Conservation (phyloP, 2,888 invertebrate species). For the Cistogaster globosa region DNA sequence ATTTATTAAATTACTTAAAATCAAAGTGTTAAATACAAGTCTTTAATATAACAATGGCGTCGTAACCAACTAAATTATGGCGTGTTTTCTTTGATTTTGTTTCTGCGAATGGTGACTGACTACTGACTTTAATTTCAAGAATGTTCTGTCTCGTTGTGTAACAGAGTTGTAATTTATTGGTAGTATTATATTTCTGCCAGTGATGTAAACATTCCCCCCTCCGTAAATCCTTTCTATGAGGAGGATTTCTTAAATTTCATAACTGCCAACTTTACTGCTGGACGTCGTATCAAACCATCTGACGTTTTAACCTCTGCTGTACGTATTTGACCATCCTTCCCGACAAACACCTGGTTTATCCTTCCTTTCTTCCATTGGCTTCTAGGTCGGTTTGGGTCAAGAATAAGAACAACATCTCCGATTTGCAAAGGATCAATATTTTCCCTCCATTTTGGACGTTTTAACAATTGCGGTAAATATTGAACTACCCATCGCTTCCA, state of each 20-base stretch:
- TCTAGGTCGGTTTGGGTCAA: conserved; percentile 47
- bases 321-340: conserved; percentile 62
- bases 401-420: conserved; percentile 55
- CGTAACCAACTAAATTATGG: neutral
- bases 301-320: too few relatives aligned
- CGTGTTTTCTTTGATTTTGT: neutral
- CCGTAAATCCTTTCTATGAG: too few relatives aligned
- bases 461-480: conserved; percentile 62
- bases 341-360: conserved; percentile 33
- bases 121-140: neutral
- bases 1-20: too few relatives aligned
- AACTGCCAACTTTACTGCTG: conserved; percentile 41
- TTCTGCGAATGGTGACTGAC: neutral
- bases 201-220: too few relatives aligned
- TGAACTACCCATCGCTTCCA: conserved; percentile 57
- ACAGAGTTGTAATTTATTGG: neutral
- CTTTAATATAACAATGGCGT: too few relatives aligned
- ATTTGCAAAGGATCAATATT: conserved; percentile 34
- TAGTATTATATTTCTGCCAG: neutral
- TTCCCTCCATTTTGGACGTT: conserved; percentile 53
- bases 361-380: conserved; percentile 59
- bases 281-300: too few relatives aligned
- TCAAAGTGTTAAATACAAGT: too few relatives aligned
- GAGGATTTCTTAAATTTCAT: too few relatives aligned
- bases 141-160: neutral